Evolutionary conservation across 2,888 invertebrate species (phyloP).

Genomic region (Agrenia bidenticulata): DNA sequence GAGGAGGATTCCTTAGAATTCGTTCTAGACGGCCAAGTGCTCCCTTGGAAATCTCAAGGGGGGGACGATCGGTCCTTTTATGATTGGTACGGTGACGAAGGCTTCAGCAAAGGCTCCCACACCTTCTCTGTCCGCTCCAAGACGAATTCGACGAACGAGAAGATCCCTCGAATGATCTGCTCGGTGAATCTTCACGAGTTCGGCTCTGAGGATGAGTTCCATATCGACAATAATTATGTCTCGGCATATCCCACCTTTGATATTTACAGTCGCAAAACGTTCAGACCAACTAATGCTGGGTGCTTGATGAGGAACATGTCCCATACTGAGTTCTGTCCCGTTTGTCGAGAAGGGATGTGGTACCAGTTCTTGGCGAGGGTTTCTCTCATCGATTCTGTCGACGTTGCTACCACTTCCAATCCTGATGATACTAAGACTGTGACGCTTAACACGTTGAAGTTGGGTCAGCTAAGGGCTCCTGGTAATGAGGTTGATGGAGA

Average conservation of each 20-base stretch:
- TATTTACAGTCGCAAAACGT: constrained; percentile 24
- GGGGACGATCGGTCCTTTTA: constrained; percentile 50
- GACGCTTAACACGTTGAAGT: constrained; percentile 35
- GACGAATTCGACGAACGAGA: constrained; percentile 39
- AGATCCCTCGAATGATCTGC: constrained; percentile 48
- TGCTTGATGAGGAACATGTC: constrained; percentile 51
- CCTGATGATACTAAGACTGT: constrained; percentile 26
- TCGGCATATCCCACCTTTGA: constrained; percentile 48
- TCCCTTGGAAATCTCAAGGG: constrained; percentile 41
- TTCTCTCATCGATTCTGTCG: constrained; percentile 45
- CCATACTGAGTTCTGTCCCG: constrained; percentile 38
- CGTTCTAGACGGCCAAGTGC: constrained; percentile 41
- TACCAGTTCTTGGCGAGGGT: constrained; percentile 42
- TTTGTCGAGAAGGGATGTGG: constrained; percentile 51
- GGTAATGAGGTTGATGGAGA: constrained; percentile 44
- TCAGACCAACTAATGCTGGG: constrained; percentile 48
- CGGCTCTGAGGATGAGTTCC: constrained; percentile 38
- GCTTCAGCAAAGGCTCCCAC: constrained; percentile 41
- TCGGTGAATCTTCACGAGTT: constrained; percentile 44
- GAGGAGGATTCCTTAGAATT: constrained; percentile 44
- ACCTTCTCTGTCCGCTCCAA: constrained; percentile 40
- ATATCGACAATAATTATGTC: constrained; percentile 21
- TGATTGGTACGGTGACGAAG: constrained; percentile 39
- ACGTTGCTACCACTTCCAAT: constrained; percentile 20
- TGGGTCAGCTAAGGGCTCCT: constrained; percentile 40